Conservation (phyloP, 1,140 invertebrate species). For the Aradophagus sp. region DNA sequence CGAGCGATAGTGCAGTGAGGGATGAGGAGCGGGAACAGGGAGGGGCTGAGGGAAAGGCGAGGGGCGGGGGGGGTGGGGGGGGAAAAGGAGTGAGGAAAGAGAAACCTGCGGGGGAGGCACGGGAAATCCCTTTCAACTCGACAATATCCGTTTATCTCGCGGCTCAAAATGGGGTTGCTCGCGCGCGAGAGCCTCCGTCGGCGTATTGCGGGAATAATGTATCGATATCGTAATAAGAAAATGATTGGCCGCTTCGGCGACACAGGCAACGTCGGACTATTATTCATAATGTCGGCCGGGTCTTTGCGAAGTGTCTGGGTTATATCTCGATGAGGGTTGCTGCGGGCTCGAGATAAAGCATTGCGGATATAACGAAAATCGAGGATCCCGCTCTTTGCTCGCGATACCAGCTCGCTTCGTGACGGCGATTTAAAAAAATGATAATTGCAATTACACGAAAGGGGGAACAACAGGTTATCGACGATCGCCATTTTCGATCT, state of each 20-base stretch:
- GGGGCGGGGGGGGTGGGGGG: too few relatives aligned
- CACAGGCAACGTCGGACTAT: constrained; percentile 58
- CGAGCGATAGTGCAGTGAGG: too few relatives aligned
- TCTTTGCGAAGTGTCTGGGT: constrained; percentile 64
- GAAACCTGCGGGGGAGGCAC: neutral
- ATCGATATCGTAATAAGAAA: constrained; percentile 74
- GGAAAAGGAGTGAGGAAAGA: too few relatives aligned
- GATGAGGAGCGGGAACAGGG: too few relatives aligned
- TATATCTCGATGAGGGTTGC: constrained; percentile 63
- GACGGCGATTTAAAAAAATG: constrained; percentile 21
- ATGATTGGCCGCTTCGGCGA: constrained; percentile 70
- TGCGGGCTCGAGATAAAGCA: constrained; percentile 59
- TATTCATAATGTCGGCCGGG: constrained; percentile 65
- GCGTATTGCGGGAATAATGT: constrained; percentile 68
- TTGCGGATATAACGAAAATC: constrained; percentile 59
- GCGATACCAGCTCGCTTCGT: constrained; percentile 30
- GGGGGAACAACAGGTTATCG: neutral
- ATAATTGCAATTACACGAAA: constrained; percentile 7
- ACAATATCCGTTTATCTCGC: constrained; percentile 55
- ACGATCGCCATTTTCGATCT: neutral
- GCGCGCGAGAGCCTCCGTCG: constrained; percentile 31
- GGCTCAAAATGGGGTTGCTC: constrained; percentile 39
- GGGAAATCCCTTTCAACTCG: constrained; percentile 47
- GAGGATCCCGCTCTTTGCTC: constrained; percentile 31
- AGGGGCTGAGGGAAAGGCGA: too few relatives aligned